A percentile compares a stretch with the other conserved stretches of the same genome.
Evolutionary conservation across 2,113 vertebrate species (phyloP).

Genomic region (Ceyx margarethae): DNA sequence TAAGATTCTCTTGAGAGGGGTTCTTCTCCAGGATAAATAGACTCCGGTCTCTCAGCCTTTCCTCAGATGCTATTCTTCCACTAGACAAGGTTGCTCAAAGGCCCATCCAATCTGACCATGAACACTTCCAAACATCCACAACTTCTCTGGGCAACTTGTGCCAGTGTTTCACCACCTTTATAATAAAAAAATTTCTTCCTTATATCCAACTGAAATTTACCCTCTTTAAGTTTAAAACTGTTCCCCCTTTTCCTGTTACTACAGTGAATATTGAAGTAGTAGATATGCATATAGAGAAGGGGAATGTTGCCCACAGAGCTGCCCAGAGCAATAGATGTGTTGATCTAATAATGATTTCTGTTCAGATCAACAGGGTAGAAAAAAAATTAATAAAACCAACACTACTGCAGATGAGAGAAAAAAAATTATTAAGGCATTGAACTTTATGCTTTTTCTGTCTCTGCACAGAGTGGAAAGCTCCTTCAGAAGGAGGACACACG

Average conservation of each 20-base stretch:
- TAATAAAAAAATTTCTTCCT: neutral
- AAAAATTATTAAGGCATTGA: neutral
- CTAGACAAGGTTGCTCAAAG: neutral
- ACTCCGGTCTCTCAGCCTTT: neutral
- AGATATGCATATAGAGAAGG: neutral
- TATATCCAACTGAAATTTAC: neutral
- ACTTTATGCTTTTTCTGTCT: neutral
- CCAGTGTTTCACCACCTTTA: neutral
- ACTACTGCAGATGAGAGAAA: neutral
- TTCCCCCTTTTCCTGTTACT: neutral
- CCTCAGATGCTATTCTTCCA: neutral
- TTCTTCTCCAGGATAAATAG: neutral
- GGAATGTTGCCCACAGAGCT: neutral
- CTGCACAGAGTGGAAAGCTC: conserved; percentile 22
- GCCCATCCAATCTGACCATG: neutral
- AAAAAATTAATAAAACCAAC: neutral
- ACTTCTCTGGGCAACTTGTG: accelerated
- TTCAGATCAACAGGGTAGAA: neutral
- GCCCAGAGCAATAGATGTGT: neutral
- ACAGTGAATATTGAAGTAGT: neutral
- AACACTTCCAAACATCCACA: neutral
- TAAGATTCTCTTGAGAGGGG: neutral
- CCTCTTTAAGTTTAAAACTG: neutral
- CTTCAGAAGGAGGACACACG: neutral
- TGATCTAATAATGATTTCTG: neutral